A percentile compares a stretch with the other conserved stretches of the same genome.
These are phyloP conservation scores for Serrognathus titanus DNA, from an alignment of 2,888 invertebrate genomes.

Conservation along the genomic window DNA sequence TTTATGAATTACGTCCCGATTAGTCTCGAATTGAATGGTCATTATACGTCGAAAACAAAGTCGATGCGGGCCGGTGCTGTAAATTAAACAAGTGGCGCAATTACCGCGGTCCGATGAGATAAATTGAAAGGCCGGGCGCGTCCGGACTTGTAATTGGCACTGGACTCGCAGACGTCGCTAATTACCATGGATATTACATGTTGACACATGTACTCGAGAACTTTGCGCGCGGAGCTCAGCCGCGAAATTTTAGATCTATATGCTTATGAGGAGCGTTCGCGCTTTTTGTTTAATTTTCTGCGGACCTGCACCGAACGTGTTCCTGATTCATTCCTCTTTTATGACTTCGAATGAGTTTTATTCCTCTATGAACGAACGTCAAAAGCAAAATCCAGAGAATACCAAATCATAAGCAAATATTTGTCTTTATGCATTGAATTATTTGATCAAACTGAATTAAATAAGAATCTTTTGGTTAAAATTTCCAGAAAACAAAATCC, in stretches of 20 bases:
- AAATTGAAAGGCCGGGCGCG: constrained; percentile 40
- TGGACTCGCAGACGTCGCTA: constrained; percentile 41
- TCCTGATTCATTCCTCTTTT: neutral
- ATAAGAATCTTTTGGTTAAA: too few relatives aligned
- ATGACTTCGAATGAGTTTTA: neutral
- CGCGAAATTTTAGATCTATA: constrained; percentile 41
- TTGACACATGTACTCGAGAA: constrained; percentile 34
- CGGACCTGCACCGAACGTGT: neutral
- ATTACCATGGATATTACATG: constrained; percentile 46
- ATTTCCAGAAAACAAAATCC: too few relatives aligned
- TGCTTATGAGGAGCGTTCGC: constrained; percentile 31
- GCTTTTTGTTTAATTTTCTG: neutral
- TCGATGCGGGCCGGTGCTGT: constrained; percentile 31
- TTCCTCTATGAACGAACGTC: neutral
- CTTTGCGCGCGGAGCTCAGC: constrained; percentile 33
- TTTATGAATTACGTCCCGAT: constrained; percentile 8
- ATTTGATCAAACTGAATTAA: too few relatives aligned
- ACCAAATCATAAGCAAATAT: too few relatives aligned
- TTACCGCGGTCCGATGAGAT: constrained; percentile 37
- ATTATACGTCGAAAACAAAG: constrained; percentile 29
- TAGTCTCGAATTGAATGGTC: constrained; percentile 20
- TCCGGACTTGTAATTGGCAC: constrained; percentile 40
- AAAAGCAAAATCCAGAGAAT: neutral
- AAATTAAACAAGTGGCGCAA: constrained; percentile 43
- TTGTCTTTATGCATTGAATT: too few relatives aligned